Percentiles rank a stretch among this genome's conserved stretches.
phyloP scores from a whole-genome alignment of 2,113 vertebrate species.

The Perca flavescens region DNA sequence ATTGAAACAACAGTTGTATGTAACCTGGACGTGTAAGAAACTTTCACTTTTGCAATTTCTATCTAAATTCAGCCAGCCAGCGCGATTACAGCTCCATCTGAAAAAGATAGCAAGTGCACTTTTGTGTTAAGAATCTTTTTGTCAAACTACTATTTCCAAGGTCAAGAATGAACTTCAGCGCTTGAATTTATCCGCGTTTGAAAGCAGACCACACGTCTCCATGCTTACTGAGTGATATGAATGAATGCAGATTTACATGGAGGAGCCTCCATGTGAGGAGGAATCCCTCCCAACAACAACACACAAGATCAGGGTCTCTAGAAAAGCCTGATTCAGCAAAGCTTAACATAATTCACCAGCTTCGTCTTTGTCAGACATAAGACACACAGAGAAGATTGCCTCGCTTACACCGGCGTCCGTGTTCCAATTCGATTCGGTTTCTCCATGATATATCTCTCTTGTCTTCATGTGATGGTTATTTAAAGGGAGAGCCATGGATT shows the following conservation, averaged over 20 bases:
- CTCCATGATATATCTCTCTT: slow-evolving; percentile 77
- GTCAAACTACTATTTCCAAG: slow-evolving; percentile 4
- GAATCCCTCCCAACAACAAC: slow-evolving; percentile 40
- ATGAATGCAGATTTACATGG: slow-evolving; percentile 10
- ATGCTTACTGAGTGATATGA: neutral
- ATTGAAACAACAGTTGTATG: neutral
- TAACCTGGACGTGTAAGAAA: neutral
- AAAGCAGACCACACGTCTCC: neutral
- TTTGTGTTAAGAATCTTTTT: neutral
- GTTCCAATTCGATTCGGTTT: slow-evolving; percentile 76
- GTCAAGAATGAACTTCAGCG: neutral
- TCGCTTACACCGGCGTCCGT: slow-evolving; percentile 59
- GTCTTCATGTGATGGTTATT: slow-evolving; percentile 85
- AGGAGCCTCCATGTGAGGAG: slow-evolving; percentile 7
- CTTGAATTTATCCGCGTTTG: neutral
- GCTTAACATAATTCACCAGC: slow-evolving; percentile 66
- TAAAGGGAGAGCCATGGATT: slow-evolving; percentile 86
- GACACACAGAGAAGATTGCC: slow-evolving; percentile 60
- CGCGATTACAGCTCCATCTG: neutral
- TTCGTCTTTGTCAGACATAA: slow-evolving; percentile 60
- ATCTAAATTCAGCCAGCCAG: neutral
- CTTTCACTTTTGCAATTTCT: neutral
- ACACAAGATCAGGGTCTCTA: slow-evolving; percentile 7
- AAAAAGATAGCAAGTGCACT: neutral
- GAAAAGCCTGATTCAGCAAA: slow-evolving; percentile 74